phyloP scores from a whole-genome alignment of 2,888 invertebrate genomes.

The Meteorus colon region DNA sequence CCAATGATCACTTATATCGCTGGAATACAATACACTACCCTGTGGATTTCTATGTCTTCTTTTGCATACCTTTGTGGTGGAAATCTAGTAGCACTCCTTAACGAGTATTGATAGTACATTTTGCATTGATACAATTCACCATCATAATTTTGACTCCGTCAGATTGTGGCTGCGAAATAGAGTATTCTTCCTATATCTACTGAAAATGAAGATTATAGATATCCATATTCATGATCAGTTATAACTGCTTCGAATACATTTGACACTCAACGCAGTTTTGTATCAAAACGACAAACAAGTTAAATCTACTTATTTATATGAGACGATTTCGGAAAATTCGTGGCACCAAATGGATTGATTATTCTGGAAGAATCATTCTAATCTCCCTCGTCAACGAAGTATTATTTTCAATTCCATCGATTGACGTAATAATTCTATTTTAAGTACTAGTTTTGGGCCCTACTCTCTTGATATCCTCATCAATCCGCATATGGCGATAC shows the following conservation, averaged over 20 bases:
- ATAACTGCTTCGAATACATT: neutral
- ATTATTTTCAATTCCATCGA: no score
- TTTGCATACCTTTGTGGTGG: neutral
- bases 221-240: neutral
- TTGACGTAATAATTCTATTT: neutral
- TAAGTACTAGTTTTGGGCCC: neutral
- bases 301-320: no score
- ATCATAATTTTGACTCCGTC: no score
- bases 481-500: neutral
- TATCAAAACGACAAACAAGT: neutral
- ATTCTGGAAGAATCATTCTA: neutral
- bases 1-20: constrained; percentile 22
- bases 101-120: neutral
- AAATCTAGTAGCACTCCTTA: neutral
- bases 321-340: no score
- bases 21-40: constrained; percentile 31
- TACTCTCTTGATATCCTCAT: neutral
- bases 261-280: neutral
- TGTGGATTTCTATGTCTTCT: constrained; percentile 24
- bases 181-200: neutral
- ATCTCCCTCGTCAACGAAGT: no score
- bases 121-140: neutral
- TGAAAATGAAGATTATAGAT: neutral
- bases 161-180: neutral
- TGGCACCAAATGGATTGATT: neutral